A percentile compares a stretch with the other conserved stretches of the same genome.
These are phyloP conservation scores for Lucifuga dentata DNA, from an alignment of 2,113 vertebrate species.

Conservation along the genomic window DNA sequence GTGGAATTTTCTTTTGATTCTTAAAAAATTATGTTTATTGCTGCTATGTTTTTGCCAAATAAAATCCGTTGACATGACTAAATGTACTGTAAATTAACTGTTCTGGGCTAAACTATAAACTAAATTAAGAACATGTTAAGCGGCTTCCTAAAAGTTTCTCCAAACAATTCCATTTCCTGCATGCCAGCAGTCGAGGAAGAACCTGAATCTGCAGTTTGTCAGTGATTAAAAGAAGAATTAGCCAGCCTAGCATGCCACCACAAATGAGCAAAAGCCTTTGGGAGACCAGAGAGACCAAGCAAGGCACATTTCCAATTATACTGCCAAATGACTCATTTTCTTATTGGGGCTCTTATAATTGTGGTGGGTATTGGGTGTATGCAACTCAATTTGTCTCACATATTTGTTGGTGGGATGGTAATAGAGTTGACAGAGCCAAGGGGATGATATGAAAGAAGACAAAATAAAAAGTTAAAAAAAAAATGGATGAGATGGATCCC, in stretches of 20 bases:
- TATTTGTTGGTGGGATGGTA: slow-evolving; percentile 95
- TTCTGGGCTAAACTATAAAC: neutral
- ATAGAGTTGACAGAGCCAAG: slow-evolving; percentile 93
- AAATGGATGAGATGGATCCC: slow-evolving; percentile 83
- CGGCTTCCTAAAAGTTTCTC: slow-evolving; percentile 34
- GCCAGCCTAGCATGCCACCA: slow-evolving; percentile 88
- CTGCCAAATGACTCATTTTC: slow-evolving; percentile 97
- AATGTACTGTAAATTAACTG: too few species aligned
- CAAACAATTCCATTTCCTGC: slow-evolving; percentile 18
- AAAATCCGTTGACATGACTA: too few species aligned
- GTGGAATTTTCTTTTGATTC: too few species aligned
- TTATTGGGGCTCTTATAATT: slow-evolving; percentile 96
- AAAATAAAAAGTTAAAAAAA: slow-evolving; percentile 81
- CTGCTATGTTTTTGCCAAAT: too few species aligned
- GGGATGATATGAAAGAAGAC: slow-evolving; percentile 86
- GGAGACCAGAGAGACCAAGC: slow-evolving; percentile 89
- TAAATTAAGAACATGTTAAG: neutral
- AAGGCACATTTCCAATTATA: slow-evolving; percentile 98
- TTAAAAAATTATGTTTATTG: too few species aligned
- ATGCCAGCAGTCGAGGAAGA: slow-evolving; percentile 34
- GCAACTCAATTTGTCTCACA: slow-evolving; percentile 98
- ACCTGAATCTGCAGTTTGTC: slow-evolving; percentile 73
- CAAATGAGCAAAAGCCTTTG: slow-evolving; percentile 89
- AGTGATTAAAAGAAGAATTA: slow-evolving; percentile 91
- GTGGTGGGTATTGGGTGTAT: slow-evolving; percentile 97